phyloP scores from a whole-genome alignment of 2,113 vertebrate genomes.

The Cathartes aura region DNA sequence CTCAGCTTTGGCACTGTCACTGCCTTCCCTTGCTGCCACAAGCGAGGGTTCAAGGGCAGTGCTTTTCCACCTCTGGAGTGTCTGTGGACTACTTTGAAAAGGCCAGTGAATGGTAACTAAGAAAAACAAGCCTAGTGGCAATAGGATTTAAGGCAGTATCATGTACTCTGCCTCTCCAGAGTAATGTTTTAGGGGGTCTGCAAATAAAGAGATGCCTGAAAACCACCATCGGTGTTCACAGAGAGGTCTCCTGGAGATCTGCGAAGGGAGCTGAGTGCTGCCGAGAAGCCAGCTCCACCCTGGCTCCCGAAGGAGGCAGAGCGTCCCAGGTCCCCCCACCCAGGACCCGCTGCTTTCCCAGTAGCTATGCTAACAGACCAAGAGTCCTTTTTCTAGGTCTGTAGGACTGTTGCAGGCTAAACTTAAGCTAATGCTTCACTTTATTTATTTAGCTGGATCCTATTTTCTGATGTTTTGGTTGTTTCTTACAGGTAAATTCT shows the following conservation, averaged over 20 bases:
- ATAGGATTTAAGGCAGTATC: neutral
- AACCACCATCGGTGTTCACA: neutral
- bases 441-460: neutral
- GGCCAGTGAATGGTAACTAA: neutral
- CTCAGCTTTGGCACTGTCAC: neutral
- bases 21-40: neutral
- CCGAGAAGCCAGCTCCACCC: neutral
- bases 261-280: neutral
- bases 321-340: rapidly evolving
- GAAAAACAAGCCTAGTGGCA: neutral
- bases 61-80: neutral
- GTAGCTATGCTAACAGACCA: neutral
- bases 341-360: neutral
- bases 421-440: neutral
- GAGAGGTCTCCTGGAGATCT: neutral
- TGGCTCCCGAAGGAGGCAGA: neutral
- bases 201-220: neutral
- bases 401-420: neutral
- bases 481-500: neutral
- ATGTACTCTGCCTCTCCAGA: neutral
- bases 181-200: neutral
- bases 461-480: neutral
- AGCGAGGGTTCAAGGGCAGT: neutral
- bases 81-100: neutral
- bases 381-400: neutral